Evolutionary conservation across 1,140 invertebrate genomes (phyloP).

Genomic region (Drosophila mauritiana): DNA sequence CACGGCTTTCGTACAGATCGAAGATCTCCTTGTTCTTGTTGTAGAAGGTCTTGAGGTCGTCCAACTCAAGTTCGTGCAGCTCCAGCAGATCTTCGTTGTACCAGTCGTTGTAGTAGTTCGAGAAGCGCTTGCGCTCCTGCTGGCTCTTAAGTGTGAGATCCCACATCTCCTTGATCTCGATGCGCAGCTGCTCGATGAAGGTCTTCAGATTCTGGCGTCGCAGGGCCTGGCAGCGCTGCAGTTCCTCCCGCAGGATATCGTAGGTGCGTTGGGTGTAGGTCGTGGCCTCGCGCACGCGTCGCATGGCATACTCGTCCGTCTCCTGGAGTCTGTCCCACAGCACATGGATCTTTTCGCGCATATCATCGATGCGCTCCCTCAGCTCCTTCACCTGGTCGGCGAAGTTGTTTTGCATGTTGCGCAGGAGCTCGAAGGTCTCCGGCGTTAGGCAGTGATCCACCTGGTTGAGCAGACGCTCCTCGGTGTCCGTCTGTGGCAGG

Average conservation of each 20-base stretch:
- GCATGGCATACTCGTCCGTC: slow-evolving; percentile 45
- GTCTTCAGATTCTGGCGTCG: slow-evolving; percentile 88
- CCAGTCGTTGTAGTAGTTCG: slow-evolving; percentile 86
- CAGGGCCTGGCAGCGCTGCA: slow-evolving; percentile 87
- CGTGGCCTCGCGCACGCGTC: slow-evolving; percentile 24
- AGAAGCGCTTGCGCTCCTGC: slow-evolving; percentile 87
- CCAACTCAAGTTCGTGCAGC: slow-evolving; percentile 90
- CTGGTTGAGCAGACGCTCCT: slow-evolving; percentile 63
- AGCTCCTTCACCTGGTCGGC: slow-evolving; percentile 71
- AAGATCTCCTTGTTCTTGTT: slow-evolving; percentile 89
- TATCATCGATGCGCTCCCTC: slow-evolving; percentile 84
- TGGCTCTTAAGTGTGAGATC: slow-evolving; percentile 89
- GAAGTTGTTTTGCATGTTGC: slow-evolving; percentile 35
- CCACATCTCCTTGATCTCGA: slow-evolving; percentile 90
- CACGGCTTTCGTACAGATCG: slow-evolving; percentile 87
- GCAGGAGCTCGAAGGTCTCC: slow-evolving; percentile 44
- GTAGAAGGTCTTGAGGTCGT: slow-evolving; percentile 88
- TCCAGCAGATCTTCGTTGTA: slow-evolving; percentile 91
- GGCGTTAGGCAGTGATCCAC: slow-evolving; percentile 60
- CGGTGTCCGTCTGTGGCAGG: slow-evolving; percentile 42
- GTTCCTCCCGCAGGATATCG: slow-evolving; percentile 86
- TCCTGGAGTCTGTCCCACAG: slow-evolving; percentile 87
- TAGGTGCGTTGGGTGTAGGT: slow-evolving; percentile 85
- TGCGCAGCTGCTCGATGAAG: slow-evolving; percentile 89
- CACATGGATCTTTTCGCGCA: slow-evolving; percentile 85